Conservation (phyloP, 2,888 invertebrate genomes). For the Taenaris catops region DNA sequence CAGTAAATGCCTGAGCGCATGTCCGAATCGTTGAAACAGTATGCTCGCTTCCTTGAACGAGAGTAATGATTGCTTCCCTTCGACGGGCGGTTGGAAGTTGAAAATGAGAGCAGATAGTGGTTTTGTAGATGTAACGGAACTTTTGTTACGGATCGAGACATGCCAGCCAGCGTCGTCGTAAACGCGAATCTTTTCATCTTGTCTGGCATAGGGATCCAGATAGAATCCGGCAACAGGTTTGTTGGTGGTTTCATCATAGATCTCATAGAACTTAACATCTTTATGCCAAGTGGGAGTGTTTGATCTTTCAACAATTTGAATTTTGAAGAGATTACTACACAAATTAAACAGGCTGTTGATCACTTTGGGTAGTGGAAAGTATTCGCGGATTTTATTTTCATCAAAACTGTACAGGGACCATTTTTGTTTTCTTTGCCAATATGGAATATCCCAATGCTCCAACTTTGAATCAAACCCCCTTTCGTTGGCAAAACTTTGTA, state of each 20-base stretch:
- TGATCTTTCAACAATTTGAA: conserved; percentile 84
- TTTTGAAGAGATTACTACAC: conserved; percentile 87
- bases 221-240: conserved; percentile 90
- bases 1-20: conserved; percentile 91
- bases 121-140: conserved; percentile 80
- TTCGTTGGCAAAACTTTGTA: conserved; percentile 86
- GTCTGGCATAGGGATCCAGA: conserved; percentile 88
- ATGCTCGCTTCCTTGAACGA: conserved; percentile 86
- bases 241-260: conserved; percentile 84
- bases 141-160: conserved; percentile 87
- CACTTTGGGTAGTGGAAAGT: conserved; percentile 91
- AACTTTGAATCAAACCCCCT: conserved; percentile 85
- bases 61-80: conserved; percentile 84
- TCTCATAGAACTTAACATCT: conserved; percentile 90
- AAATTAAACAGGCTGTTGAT: conserved; percentile 88
- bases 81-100: conserved; percentile 85
- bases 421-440: conserved; percentile 90
- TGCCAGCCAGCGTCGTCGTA: conserved; percentile 86
- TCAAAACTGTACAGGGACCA: conserved; percentile 83
- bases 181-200: conserved; percentile 81
- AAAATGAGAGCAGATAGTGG: conserved; percentile 92
- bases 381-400: conserved; percentile 86
- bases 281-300: conserved; percentile 90
- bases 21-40: conserved; percentile 93
- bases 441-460: conserved; percentile 92